A percentile compares a stretch with the other conserved stretches of the same genome.
Conservation (phyloP, 1,140 invertebrate genomes). For the Zaprionus nigranus region DNA sequence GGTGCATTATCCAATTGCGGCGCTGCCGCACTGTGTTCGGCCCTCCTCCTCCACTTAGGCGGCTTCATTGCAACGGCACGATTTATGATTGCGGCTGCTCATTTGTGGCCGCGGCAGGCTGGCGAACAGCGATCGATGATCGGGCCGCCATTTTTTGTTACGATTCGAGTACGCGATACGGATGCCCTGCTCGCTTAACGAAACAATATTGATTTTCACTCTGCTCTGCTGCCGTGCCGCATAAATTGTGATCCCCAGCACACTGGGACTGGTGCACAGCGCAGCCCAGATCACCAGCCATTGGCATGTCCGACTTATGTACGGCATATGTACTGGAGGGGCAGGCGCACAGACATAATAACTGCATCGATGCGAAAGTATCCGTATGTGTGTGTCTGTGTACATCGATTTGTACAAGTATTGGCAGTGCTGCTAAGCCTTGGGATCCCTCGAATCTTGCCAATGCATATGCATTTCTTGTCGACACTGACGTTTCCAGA, state of each 20-base stretch:
- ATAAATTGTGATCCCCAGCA: constrained; percentile 69
- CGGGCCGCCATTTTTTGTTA: constrained; percentile 71
- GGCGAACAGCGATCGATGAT: constrained; percentile 70
- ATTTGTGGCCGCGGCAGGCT: constrained; percentile 50
- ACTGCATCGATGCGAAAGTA: not conserved
- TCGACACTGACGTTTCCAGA: not conserved
- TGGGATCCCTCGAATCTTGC: not conserved
- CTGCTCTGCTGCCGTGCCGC: constrained; percentile 59
- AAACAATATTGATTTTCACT: constrained; percentile 77
- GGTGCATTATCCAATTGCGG: constrained; percentile 81
- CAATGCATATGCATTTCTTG: not conserved
- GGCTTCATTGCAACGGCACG: constrained; percentile 78
- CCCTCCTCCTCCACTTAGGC: constrained; percentile 73
- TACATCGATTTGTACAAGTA: not conserved
- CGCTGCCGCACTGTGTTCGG: constrained; percentile 56
- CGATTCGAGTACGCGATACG: constrained; percentile 71
- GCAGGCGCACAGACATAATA: constrained; percentile 6
- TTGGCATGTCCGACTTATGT: constrained; percentile 41
- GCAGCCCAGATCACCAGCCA: constrained; percentile 2
- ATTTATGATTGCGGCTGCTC: constrained; percentile 74
- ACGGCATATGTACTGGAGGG: constrained; percentile 18
- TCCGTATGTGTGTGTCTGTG: not conserved
- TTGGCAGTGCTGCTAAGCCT: not conserved
- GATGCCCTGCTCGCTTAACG: constrained; percentile 70
- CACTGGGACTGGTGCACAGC: constrained; percentile 44